A percentile compares a stretch with the other conserved stretches of the same genome.
These are phyloP conservation scores for Mobula birostris DNA, from an alignment of 2,113 vertebrate genomes.

Conservation along the genomic window DNA sequence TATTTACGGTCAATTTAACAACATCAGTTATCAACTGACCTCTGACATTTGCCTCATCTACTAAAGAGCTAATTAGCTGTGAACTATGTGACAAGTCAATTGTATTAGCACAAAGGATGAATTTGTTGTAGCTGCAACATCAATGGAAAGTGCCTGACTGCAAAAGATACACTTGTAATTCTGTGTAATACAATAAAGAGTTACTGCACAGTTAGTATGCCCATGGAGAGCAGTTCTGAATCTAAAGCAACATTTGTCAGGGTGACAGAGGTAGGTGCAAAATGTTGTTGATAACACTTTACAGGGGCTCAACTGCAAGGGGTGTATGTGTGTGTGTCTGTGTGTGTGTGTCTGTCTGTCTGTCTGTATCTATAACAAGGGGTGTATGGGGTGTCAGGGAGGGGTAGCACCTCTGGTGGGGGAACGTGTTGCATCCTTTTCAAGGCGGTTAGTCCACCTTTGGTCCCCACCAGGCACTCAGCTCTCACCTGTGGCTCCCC, in stretches of 20 bases:
- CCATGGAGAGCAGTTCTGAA: background rate
- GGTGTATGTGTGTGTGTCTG: background rate
- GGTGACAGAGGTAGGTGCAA: background rate
- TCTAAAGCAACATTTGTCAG: background rate
- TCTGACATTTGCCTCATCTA: constrained; percentile 50
- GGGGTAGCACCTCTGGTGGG: too few relatives aligned
- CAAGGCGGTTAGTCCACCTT: too few relatives aligned
- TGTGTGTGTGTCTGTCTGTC: too few relatives aligned
- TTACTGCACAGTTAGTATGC: background rate
- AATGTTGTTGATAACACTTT: background rate
- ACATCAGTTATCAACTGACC: constrained; percentile 56
- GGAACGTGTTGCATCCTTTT: too few relatives aligned
- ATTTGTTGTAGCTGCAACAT: constrained; percentile 41
- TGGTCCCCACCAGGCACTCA: too few relatives aligned
- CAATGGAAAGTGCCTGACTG: constrained; percentile 48
- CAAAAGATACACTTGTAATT: constrained; percentile 55
- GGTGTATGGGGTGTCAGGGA: too few relatives aligned
- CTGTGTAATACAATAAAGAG: constrained; percentile 28
- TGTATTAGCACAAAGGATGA: constrained; percentile 51
- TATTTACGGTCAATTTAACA: constrained; percentile 61
- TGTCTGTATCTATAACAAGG: too few relatives aligned
- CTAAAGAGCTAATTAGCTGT: constrained; percentile 66
- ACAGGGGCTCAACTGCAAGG: background rate
- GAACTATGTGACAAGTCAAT: constrained; percentile 68
- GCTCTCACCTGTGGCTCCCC: too few relatives aligned